Conservation (phyloP, 2,113 vertebrate species). For the Pelecanoides urinatrix region DNA sequence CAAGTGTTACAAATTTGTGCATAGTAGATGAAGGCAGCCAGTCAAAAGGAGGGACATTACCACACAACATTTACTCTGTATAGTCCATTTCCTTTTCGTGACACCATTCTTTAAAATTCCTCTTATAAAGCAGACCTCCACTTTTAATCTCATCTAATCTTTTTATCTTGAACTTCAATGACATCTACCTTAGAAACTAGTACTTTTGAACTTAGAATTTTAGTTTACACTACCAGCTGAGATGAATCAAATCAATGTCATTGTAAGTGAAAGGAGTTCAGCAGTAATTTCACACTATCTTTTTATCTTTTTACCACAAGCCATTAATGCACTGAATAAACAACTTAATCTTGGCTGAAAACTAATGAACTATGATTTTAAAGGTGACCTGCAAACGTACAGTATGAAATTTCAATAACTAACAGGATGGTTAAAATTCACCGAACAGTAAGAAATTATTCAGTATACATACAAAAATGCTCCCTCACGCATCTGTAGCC, state of each 20-base stretch:
- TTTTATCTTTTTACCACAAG: slow-evolving; percentile 40
- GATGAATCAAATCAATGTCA: slow-evolving; percentile 54
- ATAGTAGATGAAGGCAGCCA: background rate
- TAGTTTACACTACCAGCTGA: slow-evolving; percentile 30
- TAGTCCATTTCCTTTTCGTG: background rate
- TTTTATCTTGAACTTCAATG: slow-evolving; percentile 49
- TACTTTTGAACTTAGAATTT: slow-evolving; percentile 37
- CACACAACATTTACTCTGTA: background rate
- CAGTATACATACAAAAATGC: background rate
- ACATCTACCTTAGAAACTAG: background rate
- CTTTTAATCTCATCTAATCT: background rate
- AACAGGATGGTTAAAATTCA: background rate
- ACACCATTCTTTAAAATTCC: background rate
- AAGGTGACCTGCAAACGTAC: slow-evolving; percentile 22
- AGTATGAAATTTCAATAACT: background rate
- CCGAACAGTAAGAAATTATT: background rate
- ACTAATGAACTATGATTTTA: slow-evolving; percentile 49
- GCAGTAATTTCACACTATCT: slow-evolving; percentile 7
- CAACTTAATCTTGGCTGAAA: slow-evolving; percentile 16
- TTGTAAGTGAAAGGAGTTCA: slow-evolving; percentile 20
- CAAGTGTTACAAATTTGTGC: background rate
- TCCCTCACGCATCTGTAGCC: background rate
- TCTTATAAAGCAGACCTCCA: background rate
- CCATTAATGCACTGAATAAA: slow-evolving; percentile 54
- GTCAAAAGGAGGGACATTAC: background rate